Conservation (phyloP, 2,113 vertebrate species). For the Melanocharis versteri region DNA sequence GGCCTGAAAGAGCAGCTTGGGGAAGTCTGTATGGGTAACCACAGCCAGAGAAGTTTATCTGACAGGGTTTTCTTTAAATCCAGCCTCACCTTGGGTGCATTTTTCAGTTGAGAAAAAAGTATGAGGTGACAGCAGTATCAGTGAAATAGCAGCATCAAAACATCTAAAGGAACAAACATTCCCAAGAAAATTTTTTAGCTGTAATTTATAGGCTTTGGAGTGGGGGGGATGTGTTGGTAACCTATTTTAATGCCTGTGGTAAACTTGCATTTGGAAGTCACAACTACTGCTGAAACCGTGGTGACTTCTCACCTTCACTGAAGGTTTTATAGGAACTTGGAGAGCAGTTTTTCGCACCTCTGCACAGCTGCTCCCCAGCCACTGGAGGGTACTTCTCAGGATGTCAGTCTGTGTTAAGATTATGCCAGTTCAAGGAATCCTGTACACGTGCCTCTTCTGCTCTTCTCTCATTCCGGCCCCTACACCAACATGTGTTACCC, state of each 20-base stretch:
- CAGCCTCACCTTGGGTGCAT: background rate
- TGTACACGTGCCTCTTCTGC: background rate
- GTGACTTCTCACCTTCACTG: background rate
- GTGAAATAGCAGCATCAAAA: background rate
- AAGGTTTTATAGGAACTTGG: background rate
- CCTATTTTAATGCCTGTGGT: background rate
- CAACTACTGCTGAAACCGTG: background rate
- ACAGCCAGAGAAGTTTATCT: background rate
- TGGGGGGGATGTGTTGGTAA: background rate
- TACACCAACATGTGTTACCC: background rate
- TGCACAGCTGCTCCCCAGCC: background rate
- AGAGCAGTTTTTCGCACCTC: background rate
- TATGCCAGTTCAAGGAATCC: background rate
- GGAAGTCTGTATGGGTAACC: background rate
- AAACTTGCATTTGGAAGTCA: background rate
- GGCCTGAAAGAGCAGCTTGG: background rate
- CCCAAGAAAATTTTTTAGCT: background rate
- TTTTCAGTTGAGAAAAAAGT: background rate
- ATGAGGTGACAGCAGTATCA: background rate
- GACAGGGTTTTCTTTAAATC: background rate
- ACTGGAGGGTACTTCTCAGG: background rate
- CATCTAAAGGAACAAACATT: background rate
- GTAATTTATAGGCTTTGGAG: background rate
- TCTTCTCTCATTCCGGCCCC: background rate
- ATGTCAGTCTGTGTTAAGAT: background rate